Percentiles rank a stretch among this genome's conserved stretches.
These are phyloP conservation scores for Pogonomyrmex californicus DNA, from an alignment of 1,140 invertebrate species.

Conservation along the genomic window DNA sequence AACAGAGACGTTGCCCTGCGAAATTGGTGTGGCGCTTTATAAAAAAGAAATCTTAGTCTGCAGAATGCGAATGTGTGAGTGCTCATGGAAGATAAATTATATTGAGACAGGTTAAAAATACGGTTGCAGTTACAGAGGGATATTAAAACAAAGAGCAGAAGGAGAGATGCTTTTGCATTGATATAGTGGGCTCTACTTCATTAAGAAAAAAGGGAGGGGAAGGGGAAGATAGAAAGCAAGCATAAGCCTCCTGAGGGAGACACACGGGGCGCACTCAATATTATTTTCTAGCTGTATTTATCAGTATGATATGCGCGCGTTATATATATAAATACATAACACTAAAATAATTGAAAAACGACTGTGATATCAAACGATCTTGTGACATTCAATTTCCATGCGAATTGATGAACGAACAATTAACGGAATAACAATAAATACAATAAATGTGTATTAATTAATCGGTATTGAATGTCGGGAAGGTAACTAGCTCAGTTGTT, in stretches of 20 bases:
- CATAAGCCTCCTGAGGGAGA: slow-evolving; percentile 68
- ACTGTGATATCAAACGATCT: slow-evolving; percentile 87
- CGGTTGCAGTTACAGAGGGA: slow-evolving; percentile 86
- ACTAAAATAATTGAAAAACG: slow-evolving; percentile 85
- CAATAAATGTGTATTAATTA: slow-evolving; percentile 80
- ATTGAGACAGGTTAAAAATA: slow-evolving; percentile 76
- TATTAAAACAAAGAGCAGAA: slow-evolving; percentile 58
- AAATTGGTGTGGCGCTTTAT: slow-evolving; percentile 69
- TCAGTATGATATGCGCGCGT: slow-evolving; percentile 80
- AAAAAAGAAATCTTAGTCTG: slow-evolving; percentile 61
- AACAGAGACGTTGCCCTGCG: slow-evolving; percentile 77
- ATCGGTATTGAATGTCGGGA: slow-evolving; percentile 83
- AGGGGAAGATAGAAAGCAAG: slow-evolving; percentile 61
- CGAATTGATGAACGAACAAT: slow-evolving; percentile 81
- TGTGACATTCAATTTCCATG: slow-evolving; percentile 86
- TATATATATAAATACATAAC: slow-evolving; percentile 85
- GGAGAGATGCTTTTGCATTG: slow-evolving; percentile 54
- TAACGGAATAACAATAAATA: slow-evolving; percentile 78
- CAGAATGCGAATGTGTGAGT: slow-evolving; percentile 64
- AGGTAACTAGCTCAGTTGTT: slow-evolving; percentile 74
- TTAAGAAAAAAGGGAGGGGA: slow-evolving; percentile 20
- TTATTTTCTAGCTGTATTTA: slow-evolving; percentile 86
- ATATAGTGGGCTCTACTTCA: slow-evolving; percentile 66
- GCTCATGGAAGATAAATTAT: slow-evolving; percentile 66
- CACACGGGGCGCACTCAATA: slow-evolving; percentile 77